Evolutionary conservation across 1,140 invertebrate species (phyloP).

Genomic region (Drosophila ercepeae): DNA sequence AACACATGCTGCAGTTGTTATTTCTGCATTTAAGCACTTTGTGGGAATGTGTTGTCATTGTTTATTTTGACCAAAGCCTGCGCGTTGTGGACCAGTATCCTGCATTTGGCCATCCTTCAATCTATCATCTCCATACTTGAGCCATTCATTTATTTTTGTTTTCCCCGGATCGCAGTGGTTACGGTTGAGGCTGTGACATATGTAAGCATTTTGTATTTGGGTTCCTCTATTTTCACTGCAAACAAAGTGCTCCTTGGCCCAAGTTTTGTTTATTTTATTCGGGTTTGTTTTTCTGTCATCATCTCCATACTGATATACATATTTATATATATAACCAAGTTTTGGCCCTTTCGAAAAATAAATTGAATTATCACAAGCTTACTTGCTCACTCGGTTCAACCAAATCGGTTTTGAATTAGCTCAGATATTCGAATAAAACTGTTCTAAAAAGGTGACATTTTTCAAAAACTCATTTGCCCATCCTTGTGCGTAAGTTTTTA

Average conservation of each 20-base stretch:
- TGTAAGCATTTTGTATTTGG: conserved; percentile 55
- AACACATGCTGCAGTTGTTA: conserved; percentile 69
- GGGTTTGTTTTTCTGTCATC: conserved; percentile 39
- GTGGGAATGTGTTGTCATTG: conserved; percentile 71
- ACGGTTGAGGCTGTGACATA: conserved; percentile 39
- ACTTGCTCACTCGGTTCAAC: too few species aligned
- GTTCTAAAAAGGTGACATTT: too few species aligned
- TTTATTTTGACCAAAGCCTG: conserved; percentile 69
- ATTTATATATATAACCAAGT: too few species aligned
- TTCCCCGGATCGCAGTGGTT: conserved; percentile 40
- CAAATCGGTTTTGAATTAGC: too few species aligned
- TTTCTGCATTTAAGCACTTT: conserved; percentile 74
- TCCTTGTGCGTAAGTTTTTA: too few species aligned
- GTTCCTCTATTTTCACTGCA: conserved; percentile 58
- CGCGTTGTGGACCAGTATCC: conserved; percentile 15
- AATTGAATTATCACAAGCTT: too few species aligned
- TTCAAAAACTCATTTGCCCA: too few species aligned
- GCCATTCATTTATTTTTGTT: conserved; percentile 54
- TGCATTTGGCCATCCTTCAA: conserved; percentile 19
- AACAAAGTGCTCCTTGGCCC: conserved; percentile 36
- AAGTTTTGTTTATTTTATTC: conserved; percentile 50
- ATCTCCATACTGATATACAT: not conserved
- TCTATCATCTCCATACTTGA: conserved; percentile 17
- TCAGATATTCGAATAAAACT: too few species aligned
- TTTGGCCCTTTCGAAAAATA: too few species aligned